Evolutionary conservation across 2,113 vertebrate species (phyloP), one percentile per base, ranked within the genome.

Genomic region (Salvelinus alpinus): DNA sequence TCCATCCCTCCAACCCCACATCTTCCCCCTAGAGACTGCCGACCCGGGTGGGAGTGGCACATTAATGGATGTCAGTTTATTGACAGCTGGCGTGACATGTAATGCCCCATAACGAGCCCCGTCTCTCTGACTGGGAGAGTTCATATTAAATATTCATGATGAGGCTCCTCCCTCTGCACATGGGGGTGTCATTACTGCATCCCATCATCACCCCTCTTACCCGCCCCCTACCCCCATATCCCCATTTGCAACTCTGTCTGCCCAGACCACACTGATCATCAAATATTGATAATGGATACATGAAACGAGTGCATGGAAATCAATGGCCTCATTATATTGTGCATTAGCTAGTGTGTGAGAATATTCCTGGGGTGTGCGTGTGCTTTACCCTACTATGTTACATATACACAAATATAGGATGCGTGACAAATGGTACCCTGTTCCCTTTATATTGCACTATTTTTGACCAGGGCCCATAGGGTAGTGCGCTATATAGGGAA

Each of bases 261-360:
- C 76, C 72, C 79, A 78, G 70, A 74, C 76, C 75, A 69, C 74
- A 86, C 65, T 74, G 69, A 67, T 74, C 86, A 92, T 94, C 84
- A 91, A 92, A 92, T 92, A 92, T 93, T 93, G 81, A 94, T 90
- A 18, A 70, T 78, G 71, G 83, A 78, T 86, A 80, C 83, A 87
- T 91, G 81, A 92, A 92, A 90, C 85, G 80, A 84, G 84, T 84
- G 72, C 77, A 85, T 83, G 71, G 84, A 34, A 92, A 93, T 90
- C 88, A 81, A 88, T 90, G 75, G 31, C 64, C 82, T 91, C 88
- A 87, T 92, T 91, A 90, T 89, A 81, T 88, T 60, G 51, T 57
- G 68, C 80, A 79, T 80, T 71, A 70, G 70, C 60, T 72, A 47
- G 57, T 73, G 44, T 29, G 27, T 47, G 44, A 74, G 71, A 64